These are phyloP conservation scores for Paraplagusia blochii DNA, from an alignment of 2,113 vertebrate genomes.

Conservation along the genomic window DNA sequence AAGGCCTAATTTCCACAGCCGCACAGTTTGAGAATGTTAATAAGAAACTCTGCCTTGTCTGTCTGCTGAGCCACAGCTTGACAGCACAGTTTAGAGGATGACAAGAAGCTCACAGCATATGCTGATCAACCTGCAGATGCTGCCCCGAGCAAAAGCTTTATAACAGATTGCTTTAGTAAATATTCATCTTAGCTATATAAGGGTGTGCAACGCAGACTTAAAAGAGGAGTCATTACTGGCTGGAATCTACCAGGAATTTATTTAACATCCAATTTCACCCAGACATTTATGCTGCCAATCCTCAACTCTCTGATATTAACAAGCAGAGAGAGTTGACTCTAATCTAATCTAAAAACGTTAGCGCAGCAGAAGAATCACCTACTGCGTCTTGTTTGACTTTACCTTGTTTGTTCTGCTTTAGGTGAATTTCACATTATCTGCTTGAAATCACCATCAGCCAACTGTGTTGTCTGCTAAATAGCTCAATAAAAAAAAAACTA, in stretches of 20 bases:
- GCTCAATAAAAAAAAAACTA: too few relatives aligned
- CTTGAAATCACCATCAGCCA: too few relatives aligned
- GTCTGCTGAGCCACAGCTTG: conserved; percentile 50
- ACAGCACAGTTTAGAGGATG: conserved; percentile 64
- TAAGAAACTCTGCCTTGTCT: conserved; percentile 47
- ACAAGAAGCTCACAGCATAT: conserved; percentile 65
- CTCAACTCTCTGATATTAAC: too few relatives aligned
- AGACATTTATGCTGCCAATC: background rate
- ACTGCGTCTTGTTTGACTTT: too few relatives aligned
- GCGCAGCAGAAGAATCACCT: too few relatives aligned
- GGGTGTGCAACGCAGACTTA: conserved; percentile 36
- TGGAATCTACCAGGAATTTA: conserved; percentile 36
- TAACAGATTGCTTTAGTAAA: conserved; percentile 66
- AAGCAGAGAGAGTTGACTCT: too few relatives aligned
- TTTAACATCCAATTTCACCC: conserved; percentile 7
- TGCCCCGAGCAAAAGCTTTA: conserved; percentile 64
- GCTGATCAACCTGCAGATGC: conserved; percentile 64
- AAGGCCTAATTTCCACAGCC: conserved; percentile 64
- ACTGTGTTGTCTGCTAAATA: too few relatives aligned
- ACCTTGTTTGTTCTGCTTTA: too few relatives aligned
- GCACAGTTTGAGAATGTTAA: conserved; percentile 60
- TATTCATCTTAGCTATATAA: conserved; percentile 65
- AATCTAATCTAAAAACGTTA: too few relatives aligned
- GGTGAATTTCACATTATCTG: too few relatives aligned
- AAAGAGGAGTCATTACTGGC: conserved; percentile 49